phyloP scores from a whole-genome alignment of 2,797 vertebrate genomes.

The Syngnathus acus region DNA sequence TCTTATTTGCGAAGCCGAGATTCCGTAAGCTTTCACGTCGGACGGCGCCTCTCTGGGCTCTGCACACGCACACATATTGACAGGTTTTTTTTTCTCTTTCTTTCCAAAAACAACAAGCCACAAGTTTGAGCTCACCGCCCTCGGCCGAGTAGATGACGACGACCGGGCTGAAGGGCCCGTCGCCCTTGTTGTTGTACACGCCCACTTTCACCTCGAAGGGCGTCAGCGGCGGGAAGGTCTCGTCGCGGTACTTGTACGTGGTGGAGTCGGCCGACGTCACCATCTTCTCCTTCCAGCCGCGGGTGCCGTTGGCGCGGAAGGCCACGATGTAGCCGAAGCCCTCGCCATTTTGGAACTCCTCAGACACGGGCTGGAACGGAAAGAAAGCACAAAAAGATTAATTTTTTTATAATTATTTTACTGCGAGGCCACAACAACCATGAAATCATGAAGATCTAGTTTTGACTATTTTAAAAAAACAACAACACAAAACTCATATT shows the following conservation, averaged over 20 bases:
- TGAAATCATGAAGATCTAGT: too few species aligned
- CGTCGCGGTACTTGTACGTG: constrained; percentile 91
- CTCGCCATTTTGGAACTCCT: constrained; percentile 96
- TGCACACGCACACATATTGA: constrained; percentile 42
- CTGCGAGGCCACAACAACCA: too few species aligned
- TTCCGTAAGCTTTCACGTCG: constrained; percentile 80
- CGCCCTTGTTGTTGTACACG: constrained; percentile 96
- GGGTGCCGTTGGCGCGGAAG: constrained; percentile 89
- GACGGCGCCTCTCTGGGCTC: constrained; percentile 87
- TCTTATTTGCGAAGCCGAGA: constrained; percentile 88
- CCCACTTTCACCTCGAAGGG: constrained; percentile 96
- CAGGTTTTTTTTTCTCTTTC: neutral
- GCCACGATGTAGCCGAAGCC: constrained; percentile 97
- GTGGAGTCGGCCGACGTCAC: constrained; percentile 92
- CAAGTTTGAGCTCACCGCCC: constrained; percentile 74
- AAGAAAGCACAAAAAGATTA: neutral
- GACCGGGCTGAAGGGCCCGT: constrained; percentile 90
- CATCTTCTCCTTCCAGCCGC: constrained; percentile 98
- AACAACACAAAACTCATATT: too few species aligned
- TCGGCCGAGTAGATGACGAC: constrained; percentile 91
- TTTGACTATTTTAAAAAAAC: too few species aligned
- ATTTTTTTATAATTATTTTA: neutral
- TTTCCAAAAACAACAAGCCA: neutral
- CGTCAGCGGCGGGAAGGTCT: constrained; percentile 93
- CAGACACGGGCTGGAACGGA: constrained; percentile 81